A percentile compares a stretch with the other conserved stretches of the same genome.
These are phyloP conservation scores for Scleropages formosus DNA, from an alignment of 2,797 vertebrate species.

Conservation along the genomic window DNA sequence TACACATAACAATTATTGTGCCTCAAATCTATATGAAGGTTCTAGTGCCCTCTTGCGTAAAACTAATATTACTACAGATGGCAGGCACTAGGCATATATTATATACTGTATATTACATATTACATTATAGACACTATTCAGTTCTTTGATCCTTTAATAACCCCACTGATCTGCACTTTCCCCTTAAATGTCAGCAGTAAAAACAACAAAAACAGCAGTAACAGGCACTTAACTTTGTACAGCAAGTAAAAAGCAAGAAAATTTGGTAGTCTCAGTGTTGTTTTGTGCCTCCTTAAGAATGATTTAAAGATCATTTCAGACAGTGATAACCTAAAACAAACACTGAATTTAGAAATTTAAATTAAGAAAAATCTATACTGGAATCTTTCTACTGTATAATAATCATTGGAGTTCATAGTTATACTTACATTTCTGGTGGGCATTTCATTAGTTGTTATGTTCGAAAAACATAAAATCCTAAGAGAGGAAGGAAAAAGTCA, in stretches of 20 bases:
- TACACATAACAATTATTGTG: background rate
- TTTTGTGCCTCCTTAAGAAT: too few species aligned
- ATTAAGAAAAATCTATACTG: background rate
- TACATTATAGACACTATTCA: background rate
- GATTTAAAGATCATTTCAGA: too few species aligned
- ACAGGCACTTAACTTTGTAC: too few species aligned
- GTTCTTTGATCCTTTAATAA: background rate
- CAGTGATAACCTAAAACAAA: background rate
- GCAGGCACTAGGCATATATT: background rate
- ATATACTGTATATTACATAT: background rate
- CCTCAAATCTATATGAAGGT: background rate
- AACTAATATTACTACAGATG: background rate
- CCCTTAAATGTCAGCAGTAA: background rate
- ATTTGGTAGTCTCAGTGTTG: too few species aligned
- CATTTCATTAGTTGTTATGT: slow-evolving; percentile 17
- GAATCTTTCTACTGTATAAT: background rate
- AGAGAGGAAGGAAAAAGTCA: slow-evolving; percentile 20
- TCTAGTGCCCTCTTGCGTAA: slow-evolving; percentile 28
- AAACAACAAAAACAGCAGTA: too few species aligned
- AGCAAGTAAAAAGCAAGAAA: too few species aligned
- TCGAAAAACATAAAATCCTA: slow-evolving; percentile 66
- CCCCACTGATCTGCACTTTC: background rate
- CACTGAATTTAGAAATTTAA: background rate
- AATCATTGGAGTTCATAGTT: background rate
- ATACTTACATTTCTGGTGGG: background rate